phyloP scores from a whole-genome alignment of 2,113 vertebrate species.

The Sorex fumeus region DNA sequence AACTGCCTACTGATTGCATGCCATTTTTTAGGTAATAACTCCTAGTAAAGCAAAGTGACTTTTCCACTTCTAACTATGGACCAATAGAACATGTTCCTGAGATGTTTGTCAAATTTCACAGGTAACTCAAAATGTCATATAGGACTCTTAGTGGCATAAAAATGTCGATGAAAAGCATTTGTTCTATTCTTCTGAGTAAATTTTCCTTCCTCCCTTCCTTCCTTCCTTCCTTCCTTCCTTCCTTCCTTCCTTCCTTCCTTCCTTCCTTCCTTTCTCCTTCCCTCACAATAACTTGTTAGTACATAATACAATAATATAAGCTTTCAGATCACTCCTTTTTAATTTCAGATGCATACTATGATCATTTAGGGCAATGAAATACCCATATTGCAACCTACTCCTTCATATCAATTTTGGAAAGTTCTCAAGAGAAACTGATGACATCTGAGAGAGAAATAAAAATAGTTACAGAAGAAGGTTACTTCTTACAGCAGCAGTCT shows the following conservation, averaged over 20 bases:
- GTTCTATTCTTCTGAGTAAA: background rate
- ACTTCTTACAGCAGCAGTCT: background rate
- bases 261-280: background rate
- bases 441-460: constrained; percentile 23
- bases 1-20: background rate
- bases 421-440: background rate
- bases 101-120: background rate
- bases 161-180: background rate
- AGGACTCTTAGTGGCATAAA: background rate
- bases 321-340: background rate
- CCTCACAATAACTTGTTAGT: background rate
- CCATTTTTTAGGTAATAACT: background rate
- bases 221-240: rapidly evolving
- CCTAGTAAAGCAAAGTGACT: background rate
- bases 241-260: background rate
- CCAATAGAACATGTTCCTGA: background rate
- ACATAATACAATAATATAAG: background rate
- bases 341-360: constrained; percentile 35
- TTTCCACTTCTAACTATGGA: background rate
- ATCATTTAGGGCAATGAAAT: constrained; percentile 18
- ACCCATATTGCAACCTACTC: background rate
- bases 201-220: background rate
- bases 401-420: constrained; percentile 23
- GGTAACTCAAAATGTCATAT: background rate
- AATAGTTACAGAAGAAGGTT: background rate